phyloP scores from a whole-genome alignment of 2,888 invertebrate species.

The Lithophane socia region DNA sequence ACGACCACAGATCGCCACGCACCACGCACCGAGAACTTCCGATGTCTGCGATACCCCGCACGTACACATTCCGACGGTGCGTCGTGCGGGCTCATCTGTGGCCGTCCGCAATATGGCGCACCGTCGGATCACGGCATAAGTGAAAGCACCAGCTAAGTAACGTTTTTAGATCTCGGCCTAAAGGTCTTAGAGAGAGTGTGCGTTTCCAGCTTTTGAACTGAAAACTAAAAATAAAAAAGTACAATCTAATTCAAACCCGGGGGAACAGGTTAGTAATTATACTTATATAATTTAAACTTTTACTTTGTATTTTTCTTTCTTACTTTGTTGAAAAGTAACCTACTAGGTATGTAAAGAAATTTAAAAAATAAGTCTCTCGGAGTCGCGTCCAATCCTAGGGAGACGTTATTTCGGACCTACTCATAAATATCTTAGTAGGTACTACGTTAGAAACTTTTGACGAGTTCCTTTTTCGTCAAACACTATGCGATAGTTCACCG shows the following conservation, averaged over 20 bases:
- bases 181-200: background rate
- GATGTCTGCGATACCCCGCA: too few species aligned
- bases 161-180: background rate
- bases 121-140: too few species aligned
- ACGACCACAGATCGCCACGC: too few species aligned
- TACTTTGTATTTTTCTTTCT: slow-evolving; percentile 33
- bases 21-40: too few species aligned
- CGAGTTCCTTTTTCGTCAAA: background rate
- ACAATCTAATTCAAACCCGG: background rate
- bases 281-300: background rate
- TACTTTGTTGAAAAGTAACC: background rate
- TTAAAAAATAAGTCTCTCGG: slow-evolving; percentile 9
- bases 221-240: background rate
- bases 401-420: slow-evolving; percentile 4
- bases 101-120: too few species aligned
- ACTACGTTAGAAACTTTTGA: slow-evolving; percentile 5
- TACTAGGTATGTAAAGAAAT: background rate
- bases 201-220: background rate
- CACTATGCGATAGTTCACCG: background rate
- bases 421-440: slow-evolving; percentile 30
- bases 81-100: too few species aligned
- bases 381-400: slow-evolving; percentile 14
- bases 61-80: too few species aligned
- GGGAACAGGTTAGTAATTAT: background rate
- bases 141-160: background rate